Base-by-base conservation (phyloP, 2,888 invertebrate species). In the Drosophila ustulata region DNA sequence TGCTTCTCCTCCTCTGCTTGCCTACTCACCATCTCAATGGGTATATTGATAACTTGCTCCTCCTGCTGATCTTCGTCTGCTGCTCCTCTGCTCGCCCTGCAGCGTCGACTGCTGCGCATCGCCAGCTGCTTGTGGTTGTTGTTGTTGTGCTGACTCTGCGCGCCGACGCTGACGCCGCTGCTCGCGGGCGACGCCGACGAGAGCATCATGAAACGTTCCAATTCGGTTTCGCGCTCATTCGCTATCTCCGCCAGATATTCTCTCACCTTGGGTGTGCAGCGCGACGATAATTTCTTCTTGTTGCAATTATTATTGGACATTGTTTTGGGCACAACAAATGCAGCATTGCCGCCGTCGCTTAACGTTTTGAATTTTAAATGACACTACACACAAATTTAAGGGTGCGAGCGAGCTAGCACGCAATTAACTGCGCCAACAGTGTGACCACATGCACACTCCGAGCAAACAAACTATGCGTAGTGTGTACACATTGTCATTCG, bases 171-270 rank as follows among this genome's bases (percentile, higher is more conserved):
- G 11, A 80, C 56, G 66, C 83, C 55, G 61, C 82, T 88, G 68
- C 83, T 83, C 0, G 75, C 78, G 23, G 88, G 82, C 18, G 82
- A 83, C 0, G 83, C 78, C 1, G 83, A 88, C 0, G 83, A 83
- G 3, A 83, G 23, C 3, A 71, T 68, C 88, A 83, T 88, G 18
- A 75, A 83, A 4, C 83, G 88, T 23, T 83, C 72, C 41, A 83
- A 57, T 6, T 82, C 83, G 51, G 63, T 9, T 43, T 88, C 88
- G 4, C 83, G 88, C 11, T 83, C 83, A 30, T 59, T 71, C 5
- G 80, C 71, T 53, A 83, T 11, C 11, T 78, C 70, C 2, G 78
- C 56, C 0, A 83, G 63, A 39, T 83, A 83, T 55, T 88, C 86
- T 30, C 77, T 47, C 52, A 82, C 78, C 52, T 71, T 86, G 1